These are phyloP conservation scores for Dolichotis patagonum DNA, from an alignment of 2,113 vertebrate genomes.

Conservation along the genomic window DNA sequence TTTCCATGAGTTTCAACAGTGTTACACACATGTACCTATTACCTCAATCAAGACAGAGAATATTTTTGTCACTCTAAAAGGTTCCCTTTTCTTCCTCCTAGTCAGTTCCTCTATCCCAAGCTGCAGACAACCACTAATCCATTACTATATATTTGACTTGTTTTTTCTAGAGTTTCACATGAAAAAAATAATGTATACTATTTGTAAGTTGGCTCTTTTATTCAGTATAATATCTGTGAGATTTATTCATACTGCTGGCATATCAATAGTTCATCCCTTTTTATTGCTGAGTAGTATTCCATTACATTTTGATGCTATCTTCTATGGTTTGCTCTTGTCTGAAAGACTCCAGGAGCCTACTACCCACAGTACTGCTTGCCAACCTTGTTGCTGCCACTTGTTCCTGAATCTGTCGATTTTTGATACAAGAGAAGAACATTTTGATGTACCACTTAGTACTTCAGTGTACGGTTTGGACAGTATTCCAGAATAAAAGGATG, in stretches of 20 bases:
- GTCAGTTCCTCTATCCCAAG: not conserved
- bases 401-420: not conserved
- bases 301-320: not conserved
- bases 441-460: not conserved
- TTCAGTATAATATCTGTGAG: not conserved
- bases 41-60: not conserved
- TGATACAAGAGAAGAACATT: not conserved
- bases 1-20: not conserved
- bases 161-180: constrained; percentile 21
- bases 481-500: not conserved
- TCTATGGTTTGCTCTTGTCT: not conserved
- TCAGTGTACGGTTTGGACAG: not conserved
- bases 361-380: not conserved
- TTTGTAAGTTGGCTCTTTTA: not conserved
- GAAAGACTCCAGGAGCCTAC: not conserved
- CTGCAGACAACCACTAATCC: not conserved
- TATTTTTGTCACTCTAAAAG: not conserved
- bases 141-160: not conserved
- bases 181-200: not conserved
- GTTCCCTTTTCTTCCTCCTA: not conserved
- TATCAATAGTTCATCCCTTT: not conserved
- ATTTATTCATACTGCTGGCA: not conserved
- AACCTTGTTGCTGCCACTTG: not conserved
- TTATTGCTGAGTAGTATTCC: not conserved
- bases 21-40: not conserved